A percentile compares a stretch with the other conserved stretches of the same genome.
Conservation (phyloP, 2,888 invertebrate species). For the Hyposoter didymator region DNA sequence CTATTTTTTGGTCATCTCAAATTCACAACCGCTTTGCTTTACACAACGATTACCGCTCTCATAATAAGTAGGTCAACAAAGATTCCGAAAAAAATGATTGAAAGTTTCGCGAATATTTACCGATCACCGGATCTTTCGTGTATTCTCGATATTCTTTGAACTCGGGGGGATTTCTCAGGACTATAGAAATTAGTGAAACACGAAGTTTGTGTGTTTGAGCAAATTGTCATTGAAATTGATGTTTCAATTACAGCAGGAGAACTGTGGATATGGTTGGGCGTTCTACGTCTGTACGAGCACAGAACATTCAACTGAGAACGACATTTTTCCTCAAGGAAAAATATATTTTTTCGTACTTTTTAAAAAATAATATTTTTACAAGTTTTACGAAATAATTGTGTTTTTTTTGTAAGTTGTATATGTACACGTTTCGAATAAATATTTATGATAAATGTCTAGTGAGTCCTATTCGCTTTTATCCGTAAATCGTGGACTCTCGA, state of each 20-base stretch:
- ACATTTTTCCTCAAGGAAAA: slow-evolving; percentile 50
- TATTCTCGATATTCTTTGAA: slow-evolving; percentile 1
- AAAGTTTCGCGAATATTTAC: neutral
- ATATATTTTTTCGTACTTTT: slow-evolving; percentile 58
- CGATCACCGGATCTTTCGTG: neutral
- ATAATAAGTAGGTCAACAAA: slow-evolving; percentile 72
- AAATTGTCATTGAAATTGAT: slow-evolving; percentile 4
- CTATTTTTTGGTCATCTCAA: slow-evolving; percentile 73
- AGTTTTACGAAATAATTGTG: slow-evolving; percentile 28
- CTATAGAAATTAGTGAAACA: neutral
- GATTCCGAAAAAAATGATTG: neutral
- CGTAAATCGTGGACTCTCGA: neutral
- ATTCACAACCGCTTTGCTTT: slow-evolving; percentile 70
- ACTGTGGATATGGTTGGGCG: slow-evolving; percentile 77
- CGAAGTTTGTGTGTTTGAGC: neutral
- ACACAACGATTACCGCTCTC: slow-evolving; percentile 68
- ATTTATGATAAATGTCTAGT: slow-evolving; percentile 37
- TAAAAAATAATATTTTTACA: slow-evolving; percentile 57
- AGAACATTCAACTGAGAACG: slow-evolving; percentile 71
- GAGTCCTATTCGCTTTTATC: neutral
- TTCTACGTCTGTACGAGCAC: slow-evolving; percentile 75
- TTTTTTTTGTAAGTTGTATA: slow-evolving; percentile 20
- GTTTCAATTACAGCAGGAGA: slow-evolving; percentile 72
- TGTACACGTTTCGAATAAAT: slow-evolving; percentile 64
- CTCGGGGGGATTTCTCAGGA: neutral